Evolutionary conservation across 2,888 invertebrate species (phyloP).

Genomic region (Drosophila longiperda): DNA sequence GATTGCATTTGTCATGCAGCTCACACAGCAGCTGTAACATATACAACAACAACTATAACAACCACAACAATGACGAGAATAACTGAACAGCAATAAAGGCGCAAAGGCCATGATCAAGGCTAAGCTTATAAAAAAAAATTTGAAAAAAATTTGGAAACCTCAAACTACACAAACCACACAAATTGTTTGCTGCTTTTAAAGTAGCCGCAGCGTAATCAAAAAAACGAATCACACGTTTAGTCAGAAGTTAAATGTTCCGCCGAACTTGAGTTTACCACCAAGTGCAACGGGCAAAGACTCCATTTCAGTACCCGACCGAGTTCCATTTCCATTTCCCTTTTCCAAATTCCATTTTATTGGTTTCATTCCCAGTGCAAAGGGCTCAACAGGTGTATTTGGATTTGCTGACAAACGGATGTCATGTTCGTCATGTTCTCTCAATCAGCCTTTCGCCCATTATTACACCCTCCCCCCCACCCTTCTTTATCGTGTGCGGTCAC

Average conservation of each 20-base stretch:
- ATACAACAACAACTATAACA: conserved; percentile 18
- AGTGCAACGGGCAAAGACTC: background rate
- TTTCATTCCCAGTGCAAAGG: conserved; percentile 2
- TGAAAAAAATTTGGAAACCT: conserved; percentile 1
- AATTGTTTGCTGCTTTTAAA: conserved; percentile 39
- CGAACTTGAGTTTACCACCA: conserved; percentile 16
- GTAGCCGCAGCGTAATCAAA: conserved; percentile 70
- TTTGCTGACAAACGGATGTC: conserved; percentile 64
- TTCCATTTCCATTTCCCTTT: conserved; percentile 1
- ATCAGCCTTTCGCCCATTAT: background rate
- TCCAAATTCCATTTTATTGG: conserved; percentile 6
- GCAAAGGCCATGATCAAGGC: conserved; percentile 65
- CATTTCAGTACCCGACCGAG: background rate
- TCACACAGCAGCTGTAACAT: conserved; percentile 38
- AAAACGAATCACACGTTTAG: conserved; percentile 72
- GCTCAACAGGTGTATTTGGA: conserved; percentile 29
- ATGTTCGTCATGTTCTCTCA: conserved; percentile 55
- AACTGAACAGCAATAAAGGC: conserved; percentile 47
- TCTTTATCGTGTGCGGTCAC: conserved; percentile 51
- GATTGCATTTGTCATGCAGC: conserved; percentile 61
- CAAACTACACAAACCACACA: conserved; percentile 29
- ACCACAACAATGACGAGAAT: conserved; percentile 20
- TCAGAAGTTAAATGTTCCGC: conserved; percentile 44
- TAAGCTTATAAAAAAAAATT: conserved; percentile 38
- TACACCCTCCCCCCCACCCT: background rate